Percentiles rank a stretch among this genome's conserved stretches.
These are phyloP conservation scores for Anarsia innoxiella DNA, from an alignment of 2,888 invertebrate species.

Conservation along the genomic window DNA sequence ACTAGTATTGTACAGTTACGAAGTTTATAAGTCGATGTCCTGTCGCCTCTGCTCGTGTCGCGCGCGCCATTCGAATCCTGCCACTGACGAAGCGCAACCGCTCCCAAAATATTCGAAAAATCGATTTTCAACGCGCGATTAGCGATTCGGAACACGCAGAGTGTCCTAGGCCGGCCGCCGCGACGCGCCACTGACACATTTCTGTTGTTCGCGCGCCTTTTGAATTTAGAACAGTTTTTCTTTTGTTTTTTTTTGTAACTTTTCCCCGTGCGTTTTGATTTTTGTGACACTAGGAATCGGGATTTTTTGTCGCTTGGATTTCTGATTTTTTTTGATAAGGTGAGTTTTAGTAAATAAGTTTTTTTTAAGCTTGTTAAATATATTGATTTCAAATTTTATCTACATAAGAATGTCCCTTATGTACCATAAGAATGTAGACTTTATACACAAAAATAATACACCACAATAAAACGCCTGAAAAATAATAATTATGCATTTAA, in stretches of 20 bases:
- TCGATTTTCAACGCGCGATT: constrained; percentile 42
- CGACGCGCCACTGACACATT: constrained; percentile 74
- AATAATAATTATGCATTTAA: too few species aligned
- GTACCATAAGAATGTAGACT: too few species aligned
- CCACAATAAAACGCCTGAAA: too few species aligned
- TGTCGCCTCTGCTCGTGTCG: constrained; percentile 56
- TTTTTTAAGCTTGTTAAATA: too few species aligned
- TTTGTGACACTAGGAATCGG: constrained; percentile 37
- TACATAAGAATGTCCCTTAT: too few species aligned
- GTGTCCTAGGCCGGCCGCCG: constrained; percentile 62
- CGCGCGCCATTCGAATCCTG: constrained; percentile 58
- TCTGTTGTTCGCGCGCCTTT: constrained; percentile 63
- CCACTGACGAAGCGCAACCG: constrained; percentile 54
- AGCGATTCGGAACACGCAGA: constrained; percentile 50
- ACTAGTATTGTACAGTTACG: constrained; percentile 52
- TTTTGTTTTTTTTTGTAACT: constrained; percentile 42
- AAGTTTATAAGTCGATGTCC: constrained; percentile 73
- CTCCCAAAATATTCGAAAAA: constrained; percentile 52
- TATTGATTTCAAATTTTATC: too few species aligned
- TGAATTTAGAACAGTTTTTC: constrained; percentile 64
- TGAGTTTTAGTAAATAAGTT: constrained; percentile 41
- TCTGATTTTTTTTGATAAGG: constrained; percentile 32
- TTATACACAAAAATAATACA: too few species aligned
- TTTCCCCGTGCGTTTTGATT: constrained; percentile 45
- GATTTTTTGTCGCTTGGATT: constrained; percentile 3